These are phyloP conservation scores for Cephus rjabovi DNA, from an alignment of 2,888 invertebrate genomes.

Conservation along the genomic window DNA sequence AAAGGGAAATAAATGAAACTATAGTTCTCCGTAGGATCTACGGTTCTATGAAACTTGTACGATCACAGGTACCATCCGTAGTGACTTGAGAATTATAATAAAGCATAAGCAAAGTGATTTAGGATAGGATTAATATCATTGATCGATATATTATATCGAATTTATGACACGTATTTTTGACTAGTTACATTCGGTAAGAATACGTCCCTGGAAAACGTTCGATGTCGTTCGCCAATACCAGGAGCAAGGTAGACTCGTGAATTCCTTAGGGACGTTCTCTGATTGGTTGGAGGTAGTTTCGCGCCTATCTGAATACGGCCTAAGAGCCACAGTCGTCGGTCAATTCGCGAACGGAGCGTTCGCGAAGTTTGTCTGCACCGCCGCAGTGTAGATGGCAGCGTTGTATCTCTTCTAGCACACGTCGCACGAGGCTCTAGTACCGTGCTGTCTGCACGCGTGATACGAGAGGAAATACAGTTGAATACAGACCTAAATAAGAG, in stretches of 20 bases:
- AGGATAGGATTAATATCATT: not conserved
- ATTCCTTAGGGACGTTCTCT: not conserved
- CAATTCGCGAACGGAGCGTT: slow-evolving; percentile 35
- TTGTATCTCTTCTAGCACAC: slow-evolving; percentile 35
- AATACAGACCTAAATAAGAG: not conserved
- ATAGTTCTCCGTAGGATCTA: not conserved
- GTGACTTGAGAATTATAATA: not conserved
- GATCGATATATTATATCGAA: not conserved
- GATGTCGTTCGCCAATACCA: not conserved
- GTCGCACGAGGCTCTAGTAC: slow-evolving; percentile 16
- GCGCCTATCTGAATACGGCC: slow-evolving; percentile 9
- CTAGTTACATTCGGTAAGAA: not conserved
- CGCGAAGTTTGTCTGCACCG: slow-evolving; percentile 9
- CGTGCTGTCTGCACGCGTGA: not conserved
- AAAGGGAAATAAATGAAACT: not conserved
- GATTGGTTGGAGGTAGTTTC: slow-evolving; percentile 4
- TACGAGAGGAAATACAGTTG: not conserved
- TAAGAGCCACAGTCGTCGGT: slow-evolving; percentile 21
- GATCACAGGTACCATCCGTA: not conserved
- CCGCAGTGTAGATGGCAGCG: slow-evolving; percentile 44
- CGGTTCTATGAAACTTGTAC: no score
- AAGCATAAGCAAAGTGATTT: not conserved
- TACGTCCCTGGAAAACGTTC: not conserved
- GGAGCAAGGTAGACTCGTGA: not conserved
- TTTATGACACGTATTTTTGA: not conserved